Conservation (phyloP, 2,113 vertebrate genomes). For the Terrapene triunguis region DNA sequence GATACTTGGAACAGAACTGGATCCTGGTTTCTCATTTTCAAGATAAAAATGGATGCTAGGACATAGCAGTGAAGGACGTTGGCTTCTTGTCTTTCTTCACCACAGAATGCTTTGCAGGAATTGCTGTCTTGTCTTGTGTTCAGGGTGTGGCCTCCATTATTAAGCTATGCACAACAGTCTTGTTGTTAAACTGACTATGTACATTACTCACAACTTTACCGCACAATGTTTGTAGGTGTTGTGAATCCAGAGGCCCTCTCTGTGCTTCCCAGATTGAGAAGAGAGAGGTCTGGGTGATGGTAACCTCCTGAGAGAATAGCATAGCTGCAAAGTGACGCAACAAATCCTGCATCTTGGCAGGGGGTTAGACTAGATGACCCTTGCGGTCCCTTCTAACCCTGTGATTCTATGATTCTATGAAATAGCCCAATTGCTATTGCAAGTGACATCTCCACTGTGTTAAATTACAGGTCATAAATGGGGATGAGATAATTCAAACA, state of each 20-base stretch:
- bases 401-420: neutral
- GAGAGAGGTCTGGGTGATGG: slow-evolving; percentile 9
- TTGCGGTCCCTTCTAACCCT: neutral
- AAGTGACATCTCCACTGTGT: slow-evolving; percentile 88
- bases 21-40: neutral
- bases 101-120: neutral
- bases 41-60: neutral
- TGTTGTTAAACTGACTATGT: rapidly evolving
- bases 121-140: neutral
- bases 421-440: slow-evolving; percentile 71
- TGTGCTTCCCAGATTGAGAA: neutral
- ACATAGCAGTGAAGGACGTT: neutral
- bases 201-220: neutral
- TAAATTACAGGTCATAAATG: slow-evolving; percentile 97
- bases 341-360: neutral
- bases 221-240: rapidly evolving
- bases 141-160: neutral
- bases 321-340: slow-evolving; percentile 46
- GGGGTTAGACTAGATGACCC: neutral
- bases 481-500: slow-evolving; percentile 91
- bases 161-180: rapidly evolving
- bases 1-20: neutral
- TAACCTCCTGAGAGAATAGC: slow-evolving; percentile 46
- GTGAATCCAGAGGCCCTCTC: neutral
- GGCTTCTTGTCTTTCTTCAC: rapidly evolving